These are phyloP conservation scores for Cryptocephalus moraei DNA, from an alignment of 2,888 invertebrate species.

Conservation along the genomic window DNA sequence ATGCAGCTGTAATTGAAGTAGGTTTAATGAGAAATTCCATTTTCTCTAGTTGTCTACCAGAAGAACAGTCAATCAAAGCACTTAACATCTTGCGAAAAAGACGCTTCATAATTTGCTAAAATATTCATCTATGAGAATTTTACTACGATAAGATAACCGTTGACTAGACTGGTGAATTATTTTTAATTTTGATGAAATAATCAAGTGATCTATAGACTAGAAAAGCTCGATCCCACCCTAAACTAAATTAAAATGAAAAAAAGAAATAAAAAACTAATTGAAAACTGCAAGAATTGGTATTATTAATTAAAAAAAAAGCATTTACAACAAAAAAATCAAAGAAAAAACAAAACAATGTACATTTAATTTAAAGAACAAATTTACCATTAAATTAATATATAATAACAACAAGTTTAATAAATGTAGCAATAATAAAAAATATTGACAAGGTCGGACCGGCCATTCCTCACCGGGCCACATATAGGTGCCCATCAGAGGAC, in stretches of 20 bases:
- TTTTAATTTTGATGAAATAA: not conserved
- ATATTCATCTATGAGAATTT: too few species aligned
- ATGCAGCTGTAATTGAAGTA: too few species aligned
- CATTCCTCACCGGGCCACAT: constrained; percentile 8
- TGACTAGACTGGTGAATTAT: not conserved
- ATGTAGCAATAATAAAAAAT: constrained; percentile 36
- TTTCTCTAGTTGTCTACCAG: too few species aligned
- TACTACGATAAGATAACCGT: too few species aligned
- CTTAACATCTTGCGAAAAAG: too few species aligned
- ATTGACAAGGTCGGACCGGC: constrained; percentile 21
- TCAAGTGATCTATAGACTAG: too few species aligned
- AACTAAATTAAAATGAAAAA: constrained; percentile 30
- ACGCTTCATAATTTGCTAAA: too few species aligned
- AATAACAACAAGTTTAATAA: constrained; percentile 54
- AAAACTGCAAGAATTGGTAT: constrained; percentile 64
- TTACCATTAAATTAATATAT: constrained; percentile 58
- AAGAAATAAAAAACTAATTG: constrained; percentile 41
- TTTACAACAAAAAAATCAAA: constrained; percentile 66
- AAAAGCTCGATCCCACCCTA: too few species aligned
- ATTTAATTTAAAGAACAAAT: constrained; percentile 64
- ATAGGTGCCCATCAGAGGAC: constrained; percentile 24
- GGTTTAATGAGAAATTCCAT: too few species aligned
- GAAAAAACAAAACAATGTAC: constrained; percentile 68
- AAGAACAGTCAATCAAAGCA: too few species aligned
- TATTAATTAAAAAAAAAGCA: constrained; percentile 58